A percentile compares a stretch with the other conserved stretches of the same genome.
phyloP scores from a whole-genome alignment of 2,888 invertebrate genomes.

The Cosmorhoe ocellata region DNA sequence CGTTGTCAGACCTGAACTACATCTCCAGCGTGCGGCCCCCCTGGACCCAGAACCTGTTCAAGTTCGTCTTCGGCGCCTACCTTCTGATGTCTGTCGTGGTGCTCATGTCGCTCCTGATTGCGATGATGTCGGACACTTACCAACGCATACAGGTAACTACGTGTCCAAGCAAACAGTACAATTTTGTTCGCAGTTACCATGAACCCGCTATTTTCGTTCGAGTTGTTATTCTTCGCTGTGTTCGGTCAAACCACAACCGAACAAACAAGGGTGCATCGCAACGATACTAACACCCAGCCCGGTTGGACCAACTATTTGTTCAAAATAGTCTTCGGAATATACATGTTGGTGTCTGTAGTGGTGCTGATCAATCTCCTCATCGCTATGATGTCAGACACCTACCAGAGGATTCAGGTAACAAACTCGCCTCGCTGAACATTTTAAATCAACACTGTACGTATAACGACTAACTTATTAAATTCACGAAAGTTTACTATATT shows the following conservation, averaged over 20 bases:
- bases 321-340: slow-evolving; percentile 95
- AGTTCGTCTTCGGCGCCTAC: slow-evolving; percentile 97
- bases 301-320: slow-evolving; percentile 93
- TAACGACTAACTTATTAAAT: no score
- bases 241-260: slow-evolving; percentile 96
- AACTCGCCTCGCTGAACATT: slow-evolving; percentile 20
- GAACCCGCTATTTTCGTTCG: slow-evolving; percentile 96
- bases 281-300: slow-evolving; percentile 86
- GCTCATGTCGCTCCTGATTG: slow-evolving; percentile 99
- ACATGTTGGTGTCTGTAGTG: slow-evolving; percentile 99
- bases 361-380: slow-evolving; percentile 99
- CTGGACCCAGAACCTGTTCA: slow-evolving; percentile 94
- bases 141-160: slow-evolving; percentile 97
- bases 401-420: slow-evolving; percentile 97
- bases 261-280: slow-evolving; percentile 86
- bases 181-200: slow-evolving; percentile 91
- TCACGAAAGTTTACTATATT: no score
- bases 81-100: slow-evolving; percentile 99
- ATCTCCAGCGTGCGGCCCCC: slow-evolving; percentile 86
- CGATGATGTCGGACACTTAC: slow-evolving; percentile 99
- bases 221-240: slow-evolving; percentile 99
- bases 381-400: slow-evolving; percentile 99
- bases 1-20: slow-evolving; percentile 91
- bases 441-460: neutral
- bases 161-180: slow-evolving; percentile 50